phyloP scores from a whole-genome alignment of 2,888 invertebrate species.

The Aphidoletes aphidimyza region DNA sequence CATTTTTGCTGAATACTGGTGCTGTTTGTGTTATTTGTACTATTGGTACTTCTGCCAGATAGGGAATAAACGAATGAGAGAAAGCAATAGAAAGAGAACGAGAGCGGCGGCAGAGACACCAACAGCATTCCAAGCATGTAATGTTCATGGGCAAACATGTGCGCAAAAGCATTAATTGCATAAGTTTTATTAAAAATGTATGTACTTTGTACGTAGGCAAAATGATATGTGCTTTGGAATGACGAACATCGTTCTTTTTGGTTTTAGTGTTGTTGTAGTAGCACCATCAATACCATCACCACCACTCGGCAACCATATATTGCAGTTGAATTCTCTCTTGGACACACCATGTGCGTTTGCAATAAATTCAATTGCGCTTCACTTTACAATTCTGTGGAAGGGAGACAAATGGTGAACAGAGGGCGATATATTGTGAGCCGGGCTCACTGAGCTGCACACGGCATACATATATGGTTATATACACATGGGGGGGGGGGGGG shows the following conservation, averaged over 20 bases:
- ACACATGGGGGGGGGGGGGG: neutral
- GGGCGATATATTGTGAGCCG: neutral
- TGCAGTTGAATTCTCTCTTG: neutral
- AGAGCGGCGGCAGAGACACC: neutral
- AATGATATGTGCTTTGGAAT: neutral
- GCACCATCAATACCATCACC: too few species aligned
- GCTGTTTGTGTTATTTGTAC: too few species aligned
- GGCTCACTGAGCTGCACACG: too few species aligned
- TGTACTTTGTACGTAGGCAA: neutral
- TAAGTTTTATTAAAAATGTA: constrained; percentile 17
- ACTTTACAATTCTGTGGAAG: neutral
- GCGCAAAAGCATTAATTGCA: constrained; percentile 34
- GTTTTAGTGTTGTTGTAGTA: neutral
- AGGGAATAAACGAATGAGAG: too few species aligned
- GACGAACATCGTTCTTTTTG: neutral
- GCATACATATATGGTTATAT: too few species aligned
- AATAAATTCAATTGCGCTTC: constrained; percentile 28
- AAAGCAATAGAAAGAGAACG: too few species aligned
- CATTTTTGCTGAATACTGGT: neutral
- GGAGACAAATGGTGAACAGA: neutral
- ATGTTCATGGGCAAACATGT: constrained; percentile 29
- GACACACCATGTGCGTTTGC: constrained; percentile 34
- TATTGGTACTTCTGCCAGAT: too few species aligned
- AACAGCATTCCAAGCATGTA: neutral
- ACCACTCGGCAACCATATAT: too few species aligned